phyloP scores from a whole-genome alignment of 2,797 vertebrate species.

The Sarcophilus harrisii region DNA sequence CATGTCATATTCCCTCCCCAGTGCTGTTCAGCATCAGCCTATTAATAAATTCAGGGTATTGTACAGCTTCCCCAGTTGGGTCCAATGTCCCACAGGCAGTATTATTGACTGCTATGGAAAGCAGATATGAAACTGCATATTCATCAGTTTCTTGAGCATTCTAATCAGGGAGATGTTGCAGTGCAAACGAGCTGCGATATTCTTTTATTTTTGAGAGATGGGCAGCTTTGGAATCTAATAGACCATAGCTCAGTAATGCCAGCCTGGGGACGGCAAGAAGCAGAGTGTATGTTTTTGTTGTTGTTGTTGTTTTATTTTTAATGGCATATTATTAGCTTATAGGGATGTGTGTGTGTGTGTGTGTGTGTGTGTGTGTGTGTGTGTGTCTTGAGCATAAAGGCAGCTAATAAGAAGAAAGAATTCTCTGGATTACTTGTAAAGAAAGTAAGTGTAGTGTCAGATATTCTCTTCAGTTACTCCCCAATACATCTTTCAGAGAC shows the following conservation, averaged over 20 bases:
- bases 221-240: background rate
- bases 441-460: too few species aligned
- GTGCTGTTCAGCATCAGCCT: background rate
- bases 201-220: slow-evolving; percentile 1
- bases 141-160: background rate
- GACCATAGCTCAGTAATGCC: background rate
- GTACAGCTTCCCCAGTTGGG: background rate
- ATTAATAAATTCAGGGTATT: background rate
- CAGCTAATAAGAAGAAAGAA: too few species aligned
- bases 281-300: background rate
- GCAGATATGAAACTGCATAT: background rate
- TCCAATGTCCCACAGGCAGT: background rate
- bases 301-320: background rate
- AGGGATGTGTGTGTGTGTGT: background rate
- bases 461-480: too few species aligned
- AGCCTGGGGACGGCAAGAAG: background rate
- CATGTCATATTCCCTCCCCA: background rate
- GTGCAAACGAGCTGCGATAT: background rate
- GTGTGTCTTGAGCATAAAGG: too few species aligned
- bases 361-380: too few species aligned
- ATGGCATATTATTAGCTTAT: background rate
- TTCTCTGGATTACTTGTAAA: too few species aligned
- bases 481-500: background rate
- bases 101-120: background rate
- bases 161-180: background rate